Base-by-base conservation (phyloP, 2,888 invertebrate species). In the Cephus runcator region DNA sequence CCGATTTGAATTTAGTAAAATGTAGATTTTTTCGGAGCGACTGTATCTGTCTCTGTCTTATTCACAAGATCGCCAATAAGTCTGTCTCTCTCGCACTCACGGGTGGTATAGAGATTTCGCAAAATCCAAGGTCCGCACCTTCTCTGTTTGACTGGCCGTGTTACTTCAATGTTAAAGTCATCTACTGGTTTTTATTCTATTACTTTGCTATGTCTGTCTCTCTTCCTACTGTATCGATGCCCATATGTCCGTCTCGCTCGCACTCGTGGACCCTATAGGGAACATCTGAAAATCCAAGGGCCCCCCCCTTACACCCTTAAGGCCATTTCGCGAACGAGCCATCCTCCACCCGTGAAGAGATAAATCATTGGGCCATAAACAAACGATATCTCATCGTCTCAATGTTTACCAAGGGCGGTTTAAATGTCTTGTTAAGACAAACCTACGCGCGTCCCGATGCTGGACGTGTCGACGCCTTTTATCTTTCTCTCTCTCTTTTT, bases 381-480 rank as follows among this genome's bases (percentile, higher is more conserved):
- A 90, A 90, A 90, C 90, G 86, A 91, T 91, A 91, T 91, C 90
- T 91, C 90, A 56, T 91, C 88, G 87, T 85, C 88, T 56, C 89
- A 90, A 91, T 91, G 91, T 91, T 91, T 91, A 91, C 91, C 89
- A 90, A 91, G 91, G 90, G 88, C 89, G 89, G 90, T 91, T 91
- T 91, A 91, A 91, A 91, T 90, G 91, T 89, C 91, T 91, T 91
- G 91, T 91, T 91, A 91, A 91, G 91, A 90, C 90, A 91, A 91
- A 91, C 91, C 91, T 91, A 91, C 90, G 90, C 89, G 87, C 86
- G 85, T 80, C 23, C 56, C 0, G 56, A 23, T 2, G 56, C 56
- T 9, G 56, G 56, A 56, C 23, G 56, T 6, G 56, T 56, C 23
- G 56, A 56, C 23, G 69, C 31, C 75, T 76, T 36, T 75, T 34